Percentiles rank a stretch among this genome's conserved stretches.
These are phyloP conservation scores for Phoeniculus purpureus DNA, from an alignment of 2,797 vertebrate species.

Conservation along the genomic window DNA sequence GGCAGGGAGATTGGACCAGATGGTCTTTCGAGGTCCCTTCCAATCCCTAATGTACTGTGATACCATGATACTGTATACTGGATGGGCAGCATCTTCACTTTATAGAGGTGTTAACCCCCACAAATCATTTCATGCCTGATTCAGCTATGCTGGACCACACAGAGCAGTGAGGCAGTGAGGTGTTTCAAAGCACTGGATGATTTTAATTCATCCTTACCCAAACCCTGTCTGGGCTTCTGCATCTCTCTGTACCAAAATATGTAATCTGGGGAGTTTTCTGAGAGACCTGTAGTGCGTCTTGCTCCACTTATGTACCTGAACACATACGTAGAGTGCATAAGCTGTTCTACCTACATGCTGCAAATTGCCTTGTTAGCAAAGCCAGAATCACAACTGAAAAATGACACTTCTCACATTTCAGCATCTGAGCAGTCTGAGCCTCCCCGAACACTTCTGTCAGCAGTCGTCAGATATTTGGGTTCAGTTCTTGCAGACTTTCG, in stretches of 20 bases:
- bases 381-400: slow-evolving; percentile 35
- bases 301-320: background rate
- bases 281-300: background rate
- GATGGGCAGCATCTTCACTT: background rate
- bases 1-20: no score
- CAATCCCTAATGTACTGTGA: no score
- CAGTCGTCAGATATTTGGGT: slow-evolving; percentile 40
- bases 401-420: slow-evolving; percentile 14
- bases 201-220: no score
- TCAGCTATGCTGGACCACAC: accelerated
- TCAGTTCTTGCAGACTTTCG: slow-evolving; percentile 16
- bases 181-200: background rate
- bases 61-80: background rate
- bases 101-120: background rate
- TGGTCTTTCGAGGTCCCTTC: no score
- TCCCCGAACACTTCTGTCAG: slow-evolving; percentile 12
- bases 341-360: background rate
- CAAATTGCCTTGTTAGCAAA: background rate
- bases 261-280: background rate
- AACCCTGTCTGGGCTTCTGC: accelerated
- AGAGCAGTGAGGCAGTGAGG: background rate
- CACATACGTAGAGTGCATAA: background rate
- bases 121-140: background rate
- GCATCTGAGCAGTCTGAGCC: slow-evolving; percentile 17
- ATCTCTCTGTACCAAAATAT: background rate